Evolutionary conservation across 92 coral and sea anemone species (phyloP).

Genomic region (Palythoa heliodiscus): DNA sequence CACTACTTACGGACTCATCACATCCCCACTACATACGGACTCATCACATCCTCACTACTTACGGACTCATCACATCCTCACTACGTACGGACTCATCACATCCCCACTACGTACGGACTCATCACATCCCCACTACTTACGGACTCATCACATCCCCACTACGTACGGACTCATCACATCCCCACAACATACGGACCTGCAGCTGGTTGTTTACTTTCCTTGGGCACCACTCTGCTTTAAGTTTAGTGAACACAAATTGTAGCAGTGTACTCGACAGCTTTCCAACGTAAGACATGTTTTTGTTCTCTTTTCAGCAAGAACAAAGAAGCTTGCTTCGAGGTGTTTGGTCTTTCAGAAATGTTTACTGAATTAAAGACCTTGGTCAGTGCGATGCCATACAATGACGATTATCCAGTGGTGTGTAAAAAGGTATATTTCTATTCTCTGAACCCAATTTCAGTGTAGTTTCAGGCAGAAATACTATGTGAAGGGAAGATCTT

Average conservation of each 20-base stretch:
- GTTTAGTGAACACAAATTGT: not conserved
- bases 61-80: too few relatives aligned
- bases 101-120: too few relatives aligned
- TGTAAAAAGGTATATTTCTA: constrained; percentile 15
- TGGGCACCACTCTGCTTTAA: too few relatives aligned
- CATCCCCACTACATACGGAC: too few relatives aligned
- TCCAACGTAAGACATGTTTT: not conserved
- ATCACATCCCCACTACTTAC: too few relatives aligned
- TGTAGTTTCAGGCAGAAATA: not conserved
- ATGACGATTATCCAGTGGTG: constrained; percentile 23
- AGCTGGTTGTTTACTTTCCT: too few relatives aligned
- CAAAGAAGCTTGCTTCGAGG: constrained; percentile 36
- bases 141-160: too few relatives aligned
- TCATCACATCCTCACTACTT: too few relatives aligned
- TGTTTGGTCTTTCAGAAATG: constrained; percentile 42
- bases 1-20: too few relatives aligned
- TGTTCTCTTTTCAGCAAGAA: constrained; percentile 6
- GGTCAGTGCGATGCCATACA: not conserved
- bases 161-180: too few relatives aligned
- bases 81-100: too few relatives aligned
- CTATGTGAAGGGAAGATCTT: not conserved
- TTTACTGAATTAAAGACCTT: constrained; percentile 26
- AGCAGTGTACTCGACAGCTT: not conserved
- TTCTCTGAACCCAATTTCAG: not conserved
- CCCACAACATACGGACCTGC: too few relatives aligned